These are phyloP conservation scores for Rhabdomys pumilio DNA, from an alignment of 2,797 vertebrate genomes.

Conservation along the genomic window DNA sequence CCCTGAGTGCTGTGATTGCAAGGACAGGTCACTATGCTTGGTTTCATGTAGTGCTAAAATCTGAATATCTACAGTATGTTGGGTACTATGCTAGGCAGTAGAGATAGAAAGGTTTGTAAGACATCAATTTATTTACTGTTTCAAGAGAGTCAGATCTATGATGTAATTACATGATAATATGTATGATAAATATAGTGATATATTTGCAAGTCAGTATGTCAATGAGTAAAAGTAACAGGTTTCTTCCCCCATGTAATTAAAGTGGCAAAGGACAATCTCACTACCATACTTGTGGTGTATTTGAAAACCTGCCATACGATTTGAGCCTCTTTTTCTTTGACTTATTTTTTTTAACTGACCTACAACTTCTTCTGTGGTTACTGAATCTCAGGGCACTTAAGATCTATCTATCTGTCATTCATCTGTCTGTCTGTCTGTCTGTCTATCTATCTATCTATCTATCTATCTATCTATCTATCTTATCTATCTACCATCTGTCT, in stretches of 20 bases:
- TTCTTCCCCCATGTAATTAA: slow-evolving; percentile 54
- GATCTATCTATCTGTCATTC: neutral
- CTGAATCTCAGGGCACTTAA: slow-evolving; percentile 51
- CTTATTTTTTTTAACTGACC: neutral
- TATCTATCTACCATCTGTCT: too few species aligned
- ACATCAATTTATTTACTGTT: slow-evolving; percentile 15
- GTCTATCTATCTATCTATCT: neutral
- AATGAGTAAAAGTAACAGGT: slow-evolving; percentile 28
- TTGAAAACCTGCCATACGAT: slow-evolving; percentile 46
- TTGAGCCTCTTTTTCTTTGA: slow-evolving; percentile 54
- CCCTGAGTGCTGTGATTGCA: neutral
- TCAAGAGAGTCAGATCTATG: neutral
- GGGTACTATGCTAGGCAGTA: slow-evolving; percentile 23
- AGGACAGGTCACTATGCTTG: too few species aligned
- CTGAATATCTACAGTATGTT: neutral
- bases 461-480: neutral
- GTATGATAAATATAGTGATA: slow-evolving; percentile 51
- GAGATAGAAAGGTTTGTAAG: slow-evolving; percentile 53
- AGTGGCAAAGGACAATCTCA: slow-evolving; percentile 35
- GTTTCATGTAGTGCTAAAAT: neutral
- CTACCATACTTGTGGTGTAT: slow-evolving; percentile 30
- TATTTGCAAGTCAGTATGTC: slow-evolving; percentile 64
- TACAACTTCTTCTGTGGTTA: slow-evolving; percentile 55
- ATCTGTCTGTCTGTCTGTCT: neutral
- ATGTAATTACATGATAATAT: slow-evolving; percentile 54